These are phyloP conservation scores for Picus viridis DNA, from an alignment of 2,797 vertebrate genomes.

Conservation along the genomic window DNA sequence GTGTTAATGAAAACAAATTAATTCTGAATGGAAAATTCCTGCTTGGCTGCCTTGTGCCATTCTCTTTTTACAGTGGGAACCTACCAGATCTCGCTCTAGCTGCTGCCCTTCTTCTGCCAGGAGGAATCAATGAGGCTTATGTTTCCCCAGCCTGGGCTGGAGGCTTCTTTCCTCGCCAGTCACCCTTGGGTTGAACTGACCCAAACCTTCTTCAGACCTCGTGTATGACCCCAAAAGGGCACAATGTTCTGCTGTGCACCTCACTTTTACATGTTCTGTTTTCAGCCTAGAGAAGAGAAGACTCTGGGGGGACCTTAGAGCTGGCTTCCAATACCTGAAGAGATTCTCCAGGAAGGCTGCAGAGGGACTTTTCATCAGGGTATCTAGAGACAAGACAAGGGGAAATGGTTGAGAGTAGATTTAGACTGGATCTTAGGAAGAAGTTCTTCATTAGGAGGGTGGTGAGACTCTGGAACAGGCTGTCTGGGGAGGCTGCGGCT, in stretches of 20 bases:
- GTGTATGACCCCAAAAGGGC: background rate
- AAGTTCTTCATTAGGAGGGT: too few species aligned
- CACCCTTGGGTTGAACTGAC: background rate
- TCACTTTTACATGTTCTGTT: background rate
- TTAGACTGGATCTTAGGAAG: too few species aligned
- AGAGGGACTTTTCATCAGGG: too few species aligned
- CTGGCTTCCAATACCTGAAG: too few species aligned
- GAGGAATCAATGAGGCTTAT: slow-evolving; percentile 27
- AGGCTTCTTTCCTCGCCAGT: background rate
- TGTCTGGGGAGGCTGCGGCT: too few species aligned
- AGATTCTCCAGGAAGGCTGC: too few species aligned
- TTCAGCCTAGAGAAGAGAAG: background rate
- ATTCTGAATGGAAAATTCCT: slow-evolving; percentile 69
- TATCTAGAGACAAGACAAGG: too few species aligned
- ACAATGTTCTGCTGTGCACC: background rate
- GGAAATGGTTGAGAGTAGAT: too few species aligned
- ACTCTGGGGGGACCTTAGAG: too few species aligned
- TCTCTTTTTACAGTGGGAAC: slow-evolving; percentile 29
- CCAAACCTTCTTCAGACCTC: background rate
- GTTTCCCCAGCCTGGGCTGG: background rate
- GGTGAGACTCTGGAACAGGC: too few species aligned
- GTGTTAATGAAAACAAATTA: slow-evolving; percentile 70
- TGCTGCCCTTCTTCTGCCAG: slow-evolving; percentile 20
- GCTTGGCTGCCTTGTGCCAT: slow-evolving; percentile 6
- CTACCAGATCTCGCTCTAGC: background rate